Evolutionary conservation across 1,140 invertebrate species (phyloP).

Genomic region (Dendroctonus valens): DNA sequence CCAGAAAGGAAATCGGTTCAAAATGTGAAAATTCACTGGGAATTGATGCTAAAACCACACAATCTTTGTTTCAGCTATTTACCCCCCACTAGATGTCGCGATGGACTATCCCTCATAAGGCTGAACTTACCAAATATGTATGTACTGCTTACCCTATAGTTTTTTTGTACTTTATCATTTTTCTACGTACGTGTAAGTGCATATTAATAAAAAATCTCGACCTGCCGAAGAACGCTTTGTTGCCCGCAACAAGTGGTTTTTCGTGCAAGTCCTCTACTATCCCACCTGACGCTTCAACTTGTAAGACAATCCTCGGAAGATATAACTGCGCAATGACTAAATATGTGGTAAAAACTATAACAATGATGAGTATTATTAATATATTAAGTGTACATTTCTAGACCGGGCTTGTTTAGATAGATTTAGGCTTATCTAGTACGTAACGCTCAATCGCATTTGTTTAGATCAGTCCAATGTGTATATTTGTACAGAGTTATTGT

Average conservation of each 20-base stretch:
- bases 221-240: no score
- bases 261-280: no score
- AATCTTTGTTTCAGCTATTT: constrained; percentile 22
- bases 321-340: background rate
- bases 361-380: constrained; percentile 1
- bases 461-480: background rate
- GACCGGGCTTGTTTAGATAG: background rate
- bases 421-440: background rate
- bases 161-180: constrained; percentile 9
- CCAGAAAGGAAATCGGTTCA: no score
- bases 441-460: constrained; percentile 3
- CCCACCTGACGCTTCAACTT: no score
- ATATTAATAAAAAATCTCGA: no score
- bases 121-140: constrained; percentile 31
- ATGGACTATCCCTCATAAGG: constrained; percentile 32
- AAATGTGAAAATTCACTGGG: no score
- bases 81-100: constrained; percentile 23
- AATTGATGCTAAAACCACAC: no score
- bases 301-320: no score
- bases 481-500: no score
- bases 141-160: background rate
- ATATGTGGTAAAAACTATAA: background rate
- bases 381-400: background rate
- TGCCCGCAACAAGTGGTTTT: no score
- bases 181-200: background rate